These are phyloP conservation scores for Cryptomyrus ogoouensis DNA, from an alignment of 2,113 vertebrate genomes.

Conservation along the genomic window DNA sequence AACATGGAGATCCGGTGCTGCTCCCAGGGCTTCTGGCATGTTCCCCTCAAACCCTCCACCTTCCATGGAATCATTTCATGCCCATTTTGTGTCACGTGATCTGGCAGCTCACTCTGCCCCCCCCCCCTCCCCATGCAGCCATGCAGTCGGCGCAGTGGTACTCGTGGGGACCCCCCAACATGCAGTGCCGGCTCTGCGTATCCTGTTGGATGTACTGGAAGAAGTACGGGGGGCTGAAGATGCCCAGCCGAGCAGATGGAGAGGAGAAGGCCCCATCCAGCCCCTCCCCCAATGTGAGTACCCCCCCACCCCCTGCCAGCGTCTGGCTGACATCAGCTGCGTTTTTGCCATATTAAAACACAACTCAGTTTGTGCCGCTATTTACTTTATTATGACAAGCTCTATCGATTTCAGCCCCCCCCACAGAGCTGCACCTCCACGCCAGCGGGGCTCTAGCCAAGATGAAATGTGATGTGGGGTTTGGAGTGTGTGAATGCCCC, in stretches of 20 bases:
- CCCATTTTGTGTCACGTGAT: background rate
- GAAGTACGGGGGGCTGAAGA: constrained; percentile 95
- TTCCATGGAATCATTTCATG: background rate
- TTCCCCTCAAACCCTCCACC: background rate
- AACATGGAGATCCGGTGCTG: background rate
- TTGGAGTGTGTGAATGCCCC: background rate
- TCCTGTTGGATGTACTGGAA: constrained; percentile 99
- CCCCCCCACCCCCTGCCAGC: background rate
- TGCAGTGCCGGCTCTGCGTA: constrained; percentile 92
- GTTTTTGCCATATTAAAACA: background rate
- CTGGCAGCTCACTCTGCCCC: background rate
- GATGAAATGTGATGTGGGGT: background rate
- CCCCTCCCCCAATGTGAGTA: constrained; percentile 71
- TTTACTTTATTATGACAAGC: constrained; percentile 2
- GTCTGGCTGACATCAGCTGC: background rate
- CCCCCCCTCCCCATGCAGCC: constrained; percentile 56
- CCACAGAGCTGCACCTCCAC: background rate
- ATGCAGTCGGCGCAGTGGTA: constrained; percentile 95
- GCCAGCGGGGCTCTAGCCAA: background rate
- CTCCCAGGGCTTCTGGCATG: background rate
- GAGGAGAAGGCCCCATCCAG: constrained; percentile 72
- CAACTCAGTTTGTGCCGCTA: background rate
- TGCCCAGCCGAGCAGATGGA: constrained; percentile 86
- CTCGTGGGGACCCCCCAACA: constrained; percentile 97
- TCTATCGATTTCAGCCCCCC: background rate